Evolutionary conservation across 2,888 invertebrate species (phyloP).

Genomic region (Ornithoptera priamus): DNA sequence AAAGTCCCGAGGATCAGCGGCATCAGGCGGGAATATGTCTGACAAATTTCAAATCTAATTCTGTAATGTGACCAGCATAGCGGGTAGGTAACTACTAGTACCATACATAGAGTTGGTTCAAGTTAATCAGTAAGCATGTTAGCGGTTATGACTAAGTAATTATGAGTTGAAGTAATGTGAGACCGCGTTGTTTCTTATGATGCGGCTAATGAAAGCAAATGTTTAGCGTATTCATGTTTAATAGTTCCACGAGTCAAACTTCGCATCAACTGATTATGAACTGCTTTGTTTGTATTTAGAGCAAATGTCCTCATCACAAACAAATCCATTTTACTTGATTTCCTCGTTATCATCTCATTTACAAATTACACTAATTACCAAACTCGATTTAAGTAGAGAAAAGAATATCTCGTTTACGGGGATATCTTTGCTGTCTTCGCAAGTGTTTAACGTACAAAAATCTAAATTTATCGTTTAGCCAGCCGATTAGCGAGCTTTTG

Average conservation of each 20-base stretch:
- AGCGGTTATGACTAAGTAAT: conserved; percentile 22
- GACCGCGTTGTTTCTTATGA: conserved; percentile 14
- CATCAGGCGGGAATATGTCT: too few species aligned
- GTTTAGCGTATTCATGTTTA: conserved; percentile 1
- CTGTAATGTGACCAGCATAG: too few species aligned
- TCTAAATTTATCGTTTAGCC: neutral
- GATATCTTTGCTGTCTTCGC: neutral
- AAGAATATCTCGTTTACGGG: neutral
- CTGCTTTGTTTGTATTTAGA: neutral
- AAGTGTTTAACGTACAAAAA: neutral
- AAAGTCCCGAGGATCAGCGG: too few species aligned
- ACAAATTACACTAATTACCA: neutral
- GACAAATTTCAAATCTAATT: too few species aligned
- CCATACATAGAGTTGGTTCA: conserved; percentile 5
- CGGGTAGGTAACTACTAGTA: neutral
- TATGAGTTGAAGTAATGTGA: conserved; percentile 22
- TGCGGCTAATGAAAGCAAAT: conserved; percentile 22
- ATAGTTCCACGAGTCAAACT: conserved; percentile 2
- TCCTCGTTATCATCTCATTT: neutral
- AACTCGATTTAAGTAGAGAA: neutral
- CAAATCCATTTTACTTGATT: neutral
- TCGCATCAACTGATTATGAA: neutral
- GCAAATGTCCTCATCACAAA: neutral
- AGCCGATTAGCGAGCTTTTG: too few species aligned
- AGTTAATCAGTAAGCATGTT: conserved; percentile 22